These are phyloP conservation scores for Manis crassicaudata DNA, from an alignment of 2,797 vertebrate genomes.

Conservation along the genomic window DNA sequence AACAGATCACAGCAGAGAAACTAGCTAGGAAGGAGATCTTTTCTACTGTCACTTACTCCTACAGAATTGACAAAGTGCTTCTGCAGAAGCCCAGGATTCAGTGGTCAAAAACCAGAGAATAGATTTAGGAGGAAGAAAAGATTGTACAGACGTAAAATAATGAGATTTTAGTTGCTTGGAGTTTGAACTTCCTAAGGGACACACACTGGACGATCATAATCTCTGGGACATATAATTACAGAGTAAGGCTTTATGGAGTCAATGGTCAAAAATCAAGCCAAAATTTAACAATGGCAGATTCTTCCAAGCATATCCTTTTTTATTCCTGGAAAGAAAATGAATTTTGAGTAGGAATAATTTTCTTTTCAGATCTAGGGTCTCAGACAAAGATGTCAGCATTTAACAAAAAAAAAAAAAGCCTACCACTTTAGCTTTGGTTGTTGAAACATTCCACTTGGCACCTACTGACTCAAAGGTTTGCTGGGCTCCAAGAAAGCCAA, in stretches of 20 bases:
- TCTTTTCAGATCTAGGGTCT: neutral
- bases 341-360: neutral
- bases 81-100: neutral
- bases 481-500: slow-evolving; percentile 93
- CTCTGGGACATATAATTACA: neutral
- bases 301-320: neutral
- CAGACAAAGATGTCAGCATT: neutral
- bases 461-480: slow-evolving; percentile 90
- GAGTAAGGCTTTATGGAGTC: neutral
- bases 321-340: neutral
- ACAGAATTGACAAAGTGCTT: neutral
- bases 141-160: neutral
- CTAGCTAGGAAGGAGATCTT: neutral
- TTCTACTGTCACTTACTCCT: neutral
- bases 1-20: neutral
- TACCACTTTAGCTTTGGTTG: slow-evolving; percentile 83
- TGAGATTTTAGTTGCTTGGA: neutral
- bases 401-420: slow-evolving; percentile 52
- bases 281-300: neutral
- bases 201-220: neutral
- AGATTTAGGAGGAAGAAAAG: neutral
- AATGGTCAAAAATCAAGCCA: neutral
- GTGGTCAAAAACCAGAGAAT: neutral
- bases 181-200: neutral
- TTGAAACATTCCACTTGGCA: slow-evolving; percentile 86